Base-by-base conservation (phyloP, 1,140 invertebrate genomes). In the Orius insidiosus region DNA sequence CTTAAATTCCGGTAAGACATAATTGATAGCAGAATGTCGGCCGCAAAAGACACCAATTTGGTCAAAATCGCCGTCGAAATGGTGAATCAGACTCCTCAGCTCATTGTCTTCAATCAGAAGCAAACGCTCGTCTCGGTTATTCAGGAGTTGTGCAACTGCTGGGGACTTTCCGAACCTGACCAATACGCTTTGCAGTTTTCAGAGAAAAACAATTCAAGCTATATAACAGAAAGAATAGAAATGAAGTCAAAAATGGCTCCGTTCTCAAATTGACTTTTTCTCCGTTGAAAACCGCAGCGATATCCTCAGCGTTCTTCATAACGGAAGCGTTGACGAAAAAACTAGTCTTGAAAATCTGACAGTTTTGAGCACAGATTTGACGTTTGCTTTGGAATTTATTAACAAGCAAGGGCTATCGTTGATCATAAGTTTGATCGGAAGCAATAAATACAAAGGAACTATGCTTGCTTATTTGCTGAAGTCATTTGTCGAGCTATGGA, bases 181-280 rank as follows among this genome's bases (percentile, higher is more conserved):
- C 79, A 85, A 48, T 92, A 86, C 61, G 79, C 86, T 0, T 61
- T 94, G 32, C 84, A 92, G 62, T 92, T 90, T 64, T 79, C 79
- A 11, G 84, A 88, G 52, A 74, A 68, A 46, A 86, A 84, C 52
- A 85, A 87, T 59, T 73, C 80, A 55, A 85, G 84, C 63, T 95
- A 92, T 60, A 85, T 95, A n/a, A 95, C 88, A n/a, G 88, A 93
- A 89, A 94, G 63, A 94, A 93, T 67, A 71, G 88, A 13, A 83
- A 83, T 58, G 88, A 93, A 65, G 82, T 95, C 19, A 88, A 89
- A 62, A 90, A 93, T 65, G 89, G 89, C 10, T 83, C 79, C 41
- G 79, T 95, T n/a, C 62, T 95, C 18, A 70, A 74, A 38, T 63
- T 95, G 13, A 80, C 85, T 52, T 76, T 75, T 57, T 92, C 88